phyloP scores from a whole-genome alignment of 2,888 invertebrate species.

The Schizaphis graminum region DNA sequence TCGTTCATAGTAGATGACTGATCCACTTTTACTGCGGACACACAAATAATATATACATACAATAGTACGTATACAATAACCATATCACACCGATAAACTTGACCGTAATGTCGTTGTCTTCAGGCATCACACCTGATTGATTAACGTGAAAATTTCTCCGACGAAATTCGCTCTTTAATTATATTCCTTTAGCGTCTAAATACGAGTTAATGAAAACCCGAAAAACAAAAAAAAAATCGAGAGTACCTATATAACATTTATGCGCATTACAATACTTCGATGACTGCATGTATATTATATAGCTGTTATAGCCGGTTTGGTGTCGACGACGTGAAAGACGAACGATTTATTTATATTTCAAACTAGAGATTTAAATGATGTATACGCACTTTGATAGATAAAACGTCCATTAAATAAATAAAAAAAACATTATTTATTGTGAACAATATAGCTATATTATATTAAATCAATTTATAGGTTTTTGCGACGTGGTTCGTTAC shows the following conservation, averaged over 20 bases:
- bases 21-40: conserved; percentile 53
- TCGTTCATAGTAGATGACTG: conserved; percentile 29
- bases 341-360: neutral
- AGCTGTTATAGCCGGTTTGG: neutral
- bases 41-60: neutral
- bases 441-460: neutral
- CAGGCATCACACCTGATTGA: conserved; percentile 56
- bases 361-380: neutral
- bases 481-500: neutral
- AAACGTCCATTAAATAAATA: neutral
- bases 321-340: neutral
- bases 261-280: neutral
- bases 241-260: neutral
- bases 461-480: neutral
- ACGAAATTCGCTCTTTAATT: neutral
- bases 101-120: conserved; percentile 50
- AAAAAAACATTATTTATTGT: neutral
- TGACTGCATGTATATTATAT: neutral
- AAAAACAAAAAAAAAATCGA: conserved; percentile 28
- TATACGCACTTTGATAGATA: neutral
- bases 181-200: neutral
- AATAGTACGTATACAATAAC: neutral
- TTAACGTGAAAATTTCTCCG: conserved; percentile 35
- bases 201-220: conserved; percentile 18
- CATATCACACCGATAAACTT: conserved; percentile 41